Percentiles rank a stretch among this genome's conserved stretches.
These are phyloP conservation scores for Adineta ricciae DNA, from an alignment of 2,888 invertebrate species.

Conservation along the genomic window DNA sequence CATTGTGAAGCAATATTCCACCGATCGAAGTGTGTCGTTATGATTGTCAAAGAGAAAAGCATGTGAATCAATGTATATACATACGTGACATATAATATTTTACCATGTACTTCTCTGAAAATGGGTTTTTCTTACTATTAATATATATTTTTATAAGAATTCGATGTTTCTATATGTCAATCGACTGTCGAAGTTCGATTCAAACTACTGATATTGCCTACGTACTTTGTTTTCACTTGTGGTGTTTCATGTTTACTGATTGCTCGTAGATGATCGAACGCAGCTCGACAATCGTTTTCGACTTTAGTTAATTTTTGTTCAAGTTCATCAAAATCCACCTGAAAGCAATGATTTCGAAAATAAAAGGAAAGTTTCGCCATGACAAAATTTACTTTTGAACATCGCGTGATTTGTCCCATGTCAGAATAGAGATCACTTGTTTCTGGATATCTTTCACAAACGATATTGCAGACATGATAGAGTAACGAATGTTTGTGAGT, in stretches of 20 bases:
- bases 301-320: slow-evolving; percentile 71
- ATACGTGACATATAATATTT: background rate
- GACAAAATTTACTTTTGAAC: slow-evolving; percentile 59
- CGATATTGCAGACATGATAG: slow-evolving; percentile 91
- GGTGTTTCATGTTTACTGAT: slow-evolving; percentile 76
- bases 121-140: background rate
- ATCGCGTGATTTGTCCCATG: slow-evolving; percentile 53
- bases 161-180: background rate
- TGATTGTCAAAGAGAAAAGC: background rate
- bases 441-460: slow-evolving; percentile 87
- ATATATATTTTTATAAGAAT: background rate
- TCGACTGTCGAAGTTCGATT: no score
- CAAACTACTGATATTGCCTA: background rate
- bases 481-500: slow-evolving; percentile 94
- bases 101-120: background rate
- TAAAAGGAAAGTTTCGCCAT: no score
- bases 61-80: background rate
- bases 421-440: slow-evolving; percentile 90
- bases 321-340: slow-evolving; percentile 77
- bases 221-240: slow-evolving; percentile 20
- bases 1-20: background rate
- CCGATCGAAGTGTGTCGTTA: background rate
- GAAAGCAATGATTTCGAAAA: no score
- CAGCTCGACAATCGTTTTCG: slow-evolving; percentile 88
- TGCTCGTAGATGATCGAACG: slow-evolving; percentile 87